Conservation (phyloP, 1,140 invertebrate species). For the Drosophila kepulauana region DNA sequence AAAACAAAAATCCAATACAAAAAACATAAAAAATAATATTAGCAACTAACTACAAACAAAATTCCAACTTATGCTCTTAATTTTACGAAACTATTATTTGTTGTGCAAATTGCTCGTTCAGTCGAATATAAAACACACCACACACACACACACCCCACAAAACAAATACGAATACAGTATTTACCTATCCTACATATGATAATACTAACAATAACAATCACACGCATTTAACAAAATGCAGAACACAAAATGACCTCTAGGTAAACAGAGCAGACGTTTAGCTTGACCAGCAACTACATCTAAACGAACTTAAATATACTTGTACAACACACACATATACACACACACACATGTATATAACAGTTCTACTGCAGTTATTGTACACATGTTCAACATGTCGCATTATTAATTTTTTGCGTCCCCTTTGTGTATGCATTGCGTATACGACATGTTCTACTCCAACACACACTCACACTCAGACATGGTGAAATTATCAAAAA, state of each 20-base stretch:
- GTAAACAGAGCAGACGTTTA: conserved; percentile 58
- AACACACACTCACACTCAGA: conserved; percentile 15
- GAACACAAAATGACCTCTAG: conserved; percentile 48
- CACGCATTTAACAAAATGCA: conserved; percentile 30
- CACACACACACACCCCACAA: conserved; percentile 18
- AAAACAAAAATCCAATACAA: conserved; percentile 5
- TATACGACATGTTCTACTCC: conserved; percentile 23
- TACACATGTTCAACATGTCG: conserved; percentile 54
- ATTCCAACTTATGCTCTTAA: conserved; percentile 44
- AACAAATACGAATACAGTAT: conserved; percentile 37
- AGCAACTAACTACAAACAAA: conserved; percentile 41
- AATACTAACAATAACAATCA: conserved; percentile 21
- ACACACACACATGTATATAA: conserved; percentile 19
- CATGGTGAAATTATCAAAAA: conserved; percentile 45
- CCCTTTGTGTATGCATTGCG: conserved; percentile 29
- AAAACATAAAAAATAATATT: conserved; percentile 14
- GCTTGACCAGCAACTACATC: conserved; percentile 13
- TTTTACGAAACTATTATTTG: conserved; percentile 67
- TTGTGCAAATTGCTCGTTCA: conserved; percentile 78
- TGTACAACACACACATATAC: conserved; percentile 26
- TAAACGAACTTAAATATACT: conserved; percentile 41
- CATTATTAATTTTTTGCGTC: conserved; percentile 43
- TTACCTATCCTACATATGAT: conserved; percentile 28
- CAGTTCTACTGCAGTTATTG: conserved; percentile 32
- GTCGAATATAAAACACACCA: conserved; percentile 42